Percentiles rank a stretch among this genome's conserved stretches.
Conservation (phyloP, 2,888 invertebrate species). For the Cantharis rufa region DNA sequence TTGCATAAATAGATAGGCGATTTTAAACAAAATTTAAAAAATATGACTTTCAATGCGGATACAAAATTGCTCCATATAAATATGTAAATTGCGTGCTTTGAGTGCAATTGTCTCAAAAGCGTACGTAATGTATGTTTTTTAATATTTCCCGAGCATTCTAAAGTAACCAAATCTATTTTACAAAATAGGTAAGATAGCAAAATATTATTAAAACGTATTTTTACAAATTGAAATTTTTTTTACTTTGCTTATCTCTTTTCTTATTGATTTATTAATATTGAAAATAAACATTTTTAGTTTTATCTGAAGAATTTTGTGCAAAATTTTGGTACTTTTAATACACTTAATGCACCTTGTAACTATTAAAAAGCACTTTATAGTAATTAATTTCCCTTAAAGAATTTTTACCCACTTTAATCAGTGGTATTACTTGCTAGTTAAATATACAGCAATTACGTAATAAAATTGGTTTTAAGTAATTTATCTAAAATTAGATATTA, state of each 20-base stretch:
- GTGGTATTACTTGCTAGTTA: neutral
- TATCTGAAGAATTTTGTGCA: neutral
- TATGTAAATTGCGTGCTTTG: neutral
- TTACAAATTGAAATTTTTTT: no score
- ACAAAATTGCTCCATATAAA: neutral
- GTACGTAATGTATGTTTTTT: neutral
- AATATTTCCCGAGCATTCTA: neutral
- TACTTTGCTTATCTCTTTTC: neutral
- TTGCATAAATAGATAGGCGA: neutral
- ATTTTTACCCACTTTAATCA: neutral
- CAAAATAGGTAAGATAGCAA: neutral
- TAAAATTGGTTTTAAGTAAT: neutral
- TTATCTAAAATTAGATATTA: neutral
- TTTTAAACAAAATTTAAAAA: neutral
- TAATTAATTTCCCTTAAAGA: neutral
- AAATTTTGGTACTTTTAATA: neutral
- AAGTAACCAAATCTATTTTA: neutral
- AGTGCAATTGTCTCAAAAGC: neutral
- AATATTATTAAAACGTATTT: no score
- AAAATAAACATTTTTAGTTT: neutral
- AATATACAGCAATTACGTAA: neutral
- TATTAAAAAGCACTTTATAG: neutral
- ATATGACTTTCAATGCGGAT: neutral
- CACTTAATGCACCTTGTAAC: neutral
- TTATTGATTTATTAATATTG: neutral